phyloP scores from a whole-genome alignment of 2,797 vertebrate genomes.

The Gymnocypris eckloni region DNA sequence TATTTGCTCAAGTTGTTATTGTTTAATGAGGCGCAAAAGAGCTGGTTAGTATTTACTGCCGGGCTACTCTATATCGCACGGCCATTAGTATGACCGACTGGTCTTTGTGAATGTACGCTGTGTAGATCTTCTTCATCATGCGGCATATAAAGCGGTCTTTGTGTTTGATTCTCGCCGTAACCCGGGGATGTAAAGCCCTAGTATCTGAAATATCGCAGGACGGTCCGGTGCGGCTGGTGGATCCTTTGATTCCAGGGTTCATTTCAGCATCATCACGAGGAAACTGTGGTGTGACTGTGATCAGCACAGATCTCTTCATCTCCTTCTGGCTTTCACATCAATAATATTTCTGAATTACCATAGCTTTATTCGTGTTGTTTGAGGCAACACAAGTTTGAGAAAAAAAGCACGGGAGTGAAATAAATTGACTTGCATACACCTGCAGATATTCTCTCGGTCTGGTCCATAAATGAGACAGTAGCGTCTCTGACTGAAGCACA shows the following conservation, averaged over 20 bases:
- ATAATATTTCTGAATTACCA: slow-evolving; percentile 62
- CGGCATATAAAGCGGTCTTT: slow-evolving; percentile 54
- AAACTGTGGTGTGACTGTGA: slow-evolving; percentile 60
- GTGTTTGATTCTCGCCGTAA: slow-evolving; percentile 50
- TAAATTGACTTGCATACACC: slow-evolving; percentile 73
- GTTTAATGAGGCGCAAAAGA: slow-evolving; percentile 62
- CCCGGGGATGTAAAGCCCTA: slow-evolving; percentile 59
- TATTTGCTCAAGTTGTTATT: slow-evolving; percentile 65
- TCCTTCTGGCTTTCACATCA: slow-evolving; percentile 60
- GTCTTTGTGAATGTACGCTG: slow-evolving; percentile 41
- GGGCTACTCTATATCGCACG: slow-evolving; percentile 49
- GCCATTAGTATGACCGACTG: slow-evolving; percentile 60
- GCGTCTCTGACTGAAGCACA: slow-evolving; percentile 56
- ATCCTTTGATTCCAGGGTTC: slow-evolving; percentile 66
- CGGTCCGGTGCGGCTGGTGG: slow-evolving; percentile 55
- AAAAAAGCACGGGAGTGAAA: slow-evolving; percentile 66
- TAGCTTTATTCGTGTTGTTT: slow-evolving; percentile 64
- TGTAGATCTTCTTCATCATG: slow-evolving; percentile 45
- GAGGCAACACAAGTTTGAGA: slow-evolving; percentile 49
- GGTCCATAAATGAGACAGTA: slow-evolving; percentile 74
- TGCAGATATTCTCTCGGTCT: slow-evolving; percentile 70
- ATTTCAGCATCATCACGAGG: slow-evolving; percentile 60
- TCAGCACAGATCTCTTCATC: slow-evolving; percentile 65
- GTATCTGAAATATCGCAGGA: slow-evolving; percentile 52
- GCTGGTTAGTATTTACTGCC: slow-evolving; percentile 59